phyloP scores from a whole-genome alignment of 2,888 invertebrate species.

The Ypsolopha sequella region DNA sequence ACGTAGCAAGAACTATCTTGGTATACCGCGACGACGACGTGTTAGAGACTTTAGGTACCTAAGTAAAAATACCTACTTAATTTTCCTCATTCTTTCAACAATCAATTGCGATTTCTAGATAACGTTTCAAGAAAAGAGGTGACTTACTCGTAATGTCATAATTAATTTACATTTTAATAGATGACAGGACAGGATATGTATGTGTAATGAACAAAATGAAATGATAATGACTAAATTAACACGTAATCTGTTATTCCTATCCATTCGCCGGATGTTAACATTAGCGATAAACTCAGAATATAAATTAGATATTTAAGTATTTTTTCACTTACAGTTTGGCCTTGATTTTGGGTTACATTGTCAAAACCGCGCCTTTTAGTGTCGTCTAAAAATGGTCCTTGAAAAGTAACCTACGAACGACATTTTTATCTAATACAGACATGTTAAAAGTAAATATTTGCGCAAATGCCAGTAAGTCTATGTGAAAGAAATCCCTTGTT shows the following conservation, averaged over 20 bases:
- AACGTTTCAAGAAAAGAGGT: neutral
- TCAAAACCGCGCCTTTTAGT: neutral
- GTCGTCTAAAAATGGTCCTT: conserved; percentile 25
- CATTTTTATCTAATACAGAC: conserved; percentile 40
- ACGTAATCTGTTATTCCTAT: conserved; percentile 21
- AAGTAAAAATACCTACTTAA: neutral
- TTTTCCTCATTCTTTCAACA: neutral
- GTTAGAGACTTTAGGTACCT: too few relatives aligned
- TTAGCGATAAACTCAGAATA: conserved; percentile 27
- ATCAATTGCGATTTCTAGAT: neutral
- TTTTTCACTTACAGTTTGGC: conserved; percentile 10
- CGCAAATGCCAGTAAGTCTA: conserved; percentile 19
- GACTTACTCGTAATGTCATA: conserved; percentile 13
- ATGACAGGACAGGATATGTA: conserved; percentile 41
- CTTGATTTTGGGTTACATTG: conserved; percentile 15
- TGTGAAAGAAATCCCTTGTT: too few relatives aligned
- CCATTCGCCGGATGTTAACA: conserved; percentile 31
- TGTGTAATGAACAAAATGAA: conserved; percentile 18
- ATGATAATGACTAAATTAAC: conserved; percentile 31
- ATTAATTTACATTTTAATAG: conserved; percentile 35
- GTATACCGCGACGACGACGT: too few relatives aligned
- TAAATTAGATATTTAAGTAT: conserved; percentile 20
- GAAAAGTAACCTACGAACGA: conserved; percentile 22
- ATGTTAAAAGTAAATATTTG: conserved; percentile 40
- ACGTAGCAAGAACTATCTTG: too few relatives aligned